Conservation (phyloP, 2,888 invertebrate species). For the Zhuqinia jingwanae region DNA sequence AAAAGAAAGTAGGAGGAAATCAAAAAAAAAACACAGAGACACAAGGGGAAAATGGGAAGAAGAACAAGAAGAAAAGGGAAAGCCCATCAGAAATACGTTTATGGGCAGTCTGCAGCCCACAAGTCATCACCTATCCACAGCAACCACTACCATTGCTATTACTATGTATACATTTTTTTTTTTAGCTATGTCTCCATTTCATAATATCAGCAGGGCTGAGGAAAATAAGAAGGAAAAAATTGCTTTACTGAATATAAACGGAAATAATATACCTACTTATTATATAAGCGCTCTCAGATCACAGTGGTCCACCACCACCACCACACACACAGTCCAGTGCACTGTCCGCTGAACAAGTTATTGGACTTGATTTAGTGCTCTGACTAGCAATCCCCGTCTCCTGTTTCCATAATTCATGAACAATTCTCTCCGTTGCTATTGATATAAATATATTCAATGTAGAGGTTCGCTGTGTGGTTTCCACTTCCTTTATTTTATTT, state of each 20-base stretch:
- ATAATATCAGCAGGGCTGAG: slow-evolving; percentile 46
- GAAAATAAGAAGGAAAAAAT: no score
- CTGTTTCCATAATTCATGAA: slow-evolving; percentile 73
- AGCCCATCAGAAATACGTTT: slow-evolving; percentile 62
- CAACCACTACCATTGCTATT: background rate
- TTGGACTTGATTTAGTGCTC: slow-evolving; percentile 73
- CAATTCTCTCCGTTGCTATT: slow-evolving; percentile 15
- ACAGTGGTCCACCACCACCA: slow-evolving; percentile 42
- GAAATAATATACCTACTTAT: no score
- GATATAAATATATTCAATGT: slow-evolving; percentile 45
- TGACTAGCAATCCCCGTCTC: slow-evolving; percentile 72
- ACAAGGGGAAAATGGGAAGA: slow-evolving; percentile 37
- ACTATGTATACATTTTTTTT: slow-evolving; percentile 28
- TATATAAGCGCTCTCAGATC: no score
- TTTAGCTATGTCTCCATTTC: slow-evolving; percentile 37
- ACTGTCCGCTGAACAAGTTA: slow-evolving; percentile 70
- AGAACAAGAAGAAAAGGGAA: slow-evolving; percentile 8
- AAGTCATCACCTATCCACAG: slow-evolving; percentile 25
- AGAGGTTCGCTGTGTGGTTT: slow-evolving; percentile 17
- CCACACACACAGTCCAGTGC: background rate
- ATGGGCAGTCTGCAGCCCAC: slow-evolving; percentile 47
- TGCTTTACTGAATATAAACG: no score
- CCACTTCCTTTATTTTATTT: no score
- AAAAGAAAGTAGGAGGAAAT: slow-evolving; percentile 13
- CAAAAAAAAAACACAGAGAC: slow-evolving; percentile 2